Conservation (phyloP, 2,888 invertebrate genomes). For the Priocnemis perturbator region DNA sequence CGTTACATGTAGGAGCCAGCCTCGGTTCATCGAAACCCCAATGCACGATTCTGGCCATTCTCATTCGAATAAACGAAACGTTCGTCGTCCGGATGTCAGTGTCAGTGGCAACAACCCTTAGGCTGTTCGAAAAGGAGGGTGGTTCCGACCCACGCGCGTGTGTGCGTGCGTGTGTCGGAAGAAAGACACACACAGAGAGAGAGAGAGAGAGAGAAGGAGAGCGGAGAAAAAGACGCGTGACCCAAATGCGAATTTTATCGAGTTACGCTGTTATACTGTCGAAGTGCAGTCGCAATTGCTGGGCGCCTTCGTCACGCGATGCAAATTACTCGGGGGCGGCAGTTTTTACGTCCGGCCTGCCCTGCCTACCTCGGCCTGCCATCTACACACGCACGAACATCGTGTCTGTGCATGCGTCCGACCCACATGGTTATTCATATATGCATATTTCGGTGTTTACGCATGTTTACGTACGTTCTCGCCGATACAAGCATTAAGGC, state of each 20-base stretch:
- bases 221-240: slow-evolving; percentile 52
- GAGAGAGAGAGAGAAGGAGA: not conserved
- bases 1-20: no score
- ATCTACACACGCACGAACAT: not conserved
- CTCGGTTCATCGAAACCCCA: no score
- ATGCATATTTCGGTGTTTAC: slow-evolving; percentile 13
- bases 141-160: no score
- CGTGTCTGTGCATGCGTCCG: not conserved
- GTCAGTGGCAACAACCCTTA: no score
- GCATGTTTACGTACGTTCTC: slow-evolving; percentile 15
- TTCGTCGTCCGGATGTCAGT: no score
- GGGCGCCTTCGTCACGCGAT: slow-evolving; percentile 61
- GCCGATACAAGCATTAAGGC: no score
- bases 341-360: slow-evolving; percentile 58
- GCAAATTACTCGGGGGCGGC: slow-evolving; percentile 55
- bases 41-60: no score
- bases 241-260: slow-evolving; percentile 67
- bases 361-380: slow-evolving; percentile 14
- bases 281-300: slow-evolving; percentile 60
- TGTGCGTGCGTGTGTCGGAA: slow-evolving; percentile 1
- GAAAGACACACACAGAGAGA: not conserved
- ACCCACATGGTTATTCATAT: not conserved
- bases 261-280: slow-evolving; percentile 61
- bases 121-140: no score
- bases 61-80: no score